phyloP scores from a whole-genome alignment of 2,797 vertebrate genomes.

The Pangasius krempfi region DNA sequence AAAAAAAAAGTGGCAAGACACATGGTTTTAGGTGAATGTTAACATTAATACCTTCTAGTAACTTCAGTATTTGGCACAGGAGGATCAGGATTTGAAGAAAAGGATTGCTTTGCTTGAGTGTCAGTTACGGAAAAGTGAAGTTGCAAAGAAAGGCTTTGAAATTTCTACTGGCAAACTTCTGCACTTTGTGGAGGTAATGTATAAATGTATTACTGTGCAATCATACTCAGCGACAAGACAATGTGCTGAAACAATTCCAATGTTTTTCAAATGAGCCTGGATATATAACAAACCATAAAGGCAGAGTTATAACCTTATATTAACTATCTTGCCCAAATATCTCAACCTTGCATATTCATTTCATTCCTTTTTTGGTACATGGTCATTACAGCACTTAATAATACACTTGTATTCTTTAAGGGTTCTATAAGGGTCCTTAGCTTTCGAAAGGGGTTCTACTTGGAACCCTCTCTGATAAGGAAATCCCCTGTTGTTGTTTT shows the following conservation, averaged over 20 bases:
- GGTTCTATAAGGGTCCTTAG: background rate
- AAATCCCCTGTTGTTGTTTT: background rate
- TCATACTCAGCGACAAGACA: background rate
- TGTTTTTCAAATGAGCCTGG: background rate
- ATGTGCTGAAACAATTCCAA: background rate
- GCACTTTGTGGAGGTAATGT: constrained; percentile 87
- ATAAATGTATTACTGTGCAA: background rate
- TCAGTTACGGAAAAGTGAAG: constrained; percentile 88
- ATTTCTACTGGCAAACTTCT: constrained; percentile 87
- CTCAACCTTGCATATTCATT: background rate
- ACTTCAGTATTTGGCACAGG: constrained; percentile 65
- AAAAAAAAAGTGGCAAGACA: background rate
- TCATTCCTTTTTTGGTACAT: background rate
- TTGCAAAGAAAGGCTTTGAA: constrained; percentile 83
- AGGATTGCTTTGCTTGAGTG: constrained; percentile 86
- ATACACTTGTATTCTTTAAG: background rate
- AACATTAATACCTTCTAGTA: background rate
- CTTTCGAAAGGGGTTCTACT: background rate
- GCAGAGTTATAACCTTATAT: background rate
- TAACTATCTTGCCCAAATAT: background rate
- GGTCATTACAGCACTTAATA: background rate
- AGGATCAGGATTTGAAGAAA: constrained; percentile 85
- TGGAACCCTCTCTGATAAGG: background rate
- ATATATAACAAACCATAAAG: background rate
- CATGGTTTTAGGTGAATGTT: background rate